A percentile compares a stretch with the other conserved stretches of the same genome.
phyloP scores from a whole-genome alignment of 2,797 vertebrate species.

The Nyctalus aviator region DNA sequence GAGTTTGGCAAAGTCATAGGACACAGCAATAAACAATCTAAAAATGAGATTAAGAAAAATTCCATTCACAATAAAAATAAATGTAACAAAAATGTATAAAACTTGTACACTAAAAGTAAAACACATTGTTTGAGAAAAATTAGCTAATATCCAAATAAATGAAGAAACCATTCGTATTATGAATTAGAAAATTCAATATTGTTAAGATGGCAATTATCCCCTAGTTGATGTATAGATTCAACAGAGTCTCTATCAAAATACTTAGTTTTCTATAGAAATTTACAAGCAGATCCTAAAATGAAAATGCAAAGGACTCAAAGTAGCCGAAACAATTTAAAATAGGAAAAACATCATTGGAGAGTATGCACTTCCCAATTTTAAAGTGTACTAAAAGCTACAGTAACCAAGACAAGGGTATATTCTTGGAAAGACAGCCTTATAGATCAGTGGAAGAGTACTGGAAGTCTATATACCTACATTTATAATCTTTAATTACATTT shows the following conservation, averaged over 20 bases:
- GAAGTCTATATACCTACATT: not conserved
- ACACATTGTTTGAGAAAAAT: not conserved
- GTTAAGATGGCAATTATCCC: not conserved
- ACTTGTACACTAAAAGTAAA: not conserved
- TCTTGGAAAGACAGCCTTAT: not conserved
- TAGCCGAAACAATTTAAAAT: not conserved
- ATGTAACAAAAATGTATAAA: not conserved
- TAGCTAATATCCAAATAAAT: conserved; percentile 10
- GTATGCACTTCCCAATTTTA: not conserved
- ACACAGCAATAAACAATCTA: not conserved
- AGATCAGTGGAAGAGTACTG: not conserved
- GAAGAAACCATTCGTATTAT: conserved; percentile 4
- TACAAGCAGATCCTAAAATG: not conserved
- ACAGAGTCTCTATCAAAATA: not conserved
- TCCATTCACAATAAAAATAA: conserved; percentile 9
- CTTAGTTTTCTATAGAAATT: not conserved
- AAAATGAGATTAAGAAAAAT: conserved; percentile 27
- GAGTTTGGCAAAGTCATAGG: not conserved
- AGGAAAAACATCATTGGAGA: not conserved
- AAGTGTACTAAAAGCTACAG: not conserved
- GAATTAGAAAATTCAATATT: not conserved
- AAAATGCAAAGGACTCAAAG: conserved; percentile 28
- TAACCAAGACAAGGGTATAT: not conserved
- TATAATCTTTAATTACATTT: not conserved
- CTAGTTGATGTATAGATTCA: not conserved